Evolutionary conservation across 2,888 invertebrate species (phyloP).

Genomic region (Pristionchus mayeri): DNA sequence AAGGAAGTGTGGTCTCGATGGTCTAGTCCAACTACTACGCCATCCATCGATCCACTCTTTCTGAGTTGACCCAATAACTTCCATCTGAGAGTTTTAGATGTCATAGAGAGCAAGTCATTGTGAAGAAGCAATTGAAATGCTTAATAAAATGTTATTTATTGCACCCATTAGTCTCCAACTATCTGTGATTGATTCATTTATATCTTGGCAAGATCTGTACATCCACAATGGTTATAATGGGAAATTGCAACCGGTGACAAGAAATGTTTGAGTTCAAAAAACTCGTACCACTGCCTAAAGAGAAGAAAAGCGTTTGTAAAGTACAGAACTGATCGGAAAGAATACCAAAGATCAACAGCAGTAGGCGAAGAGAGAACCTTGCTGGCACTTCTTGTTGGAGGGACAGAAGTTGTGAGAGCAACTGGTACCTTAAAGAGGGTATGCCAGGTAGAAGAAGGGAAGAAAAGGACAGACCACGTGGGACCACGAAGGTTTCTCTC

Average conservation of each 20-base stretch:
- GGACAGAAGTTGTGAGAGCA: conserved; percentile 73
- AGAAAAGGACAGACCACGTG: background rate
- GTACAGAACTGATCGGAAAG: conserved; percentile 11
- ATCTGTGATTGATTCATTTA: background rate
- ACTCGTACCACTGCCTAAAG: conserved; percentile 47
- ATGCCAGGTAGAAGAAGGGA: no score
- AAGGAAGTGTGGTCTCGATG: background rate
- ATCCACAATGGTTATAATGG: background rate
- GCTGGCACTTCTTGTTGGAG: conserved; percentile 59
- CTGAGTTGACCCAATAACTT: conserved; percentile 4
- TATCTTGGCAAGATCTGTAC: conserved; percentile 38
- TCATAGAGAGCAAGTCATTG: conserved; percentile 5
- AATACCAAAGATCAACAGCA: conserved; percentile 59
- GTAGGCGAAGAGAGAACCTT: conserved; percentile 65
- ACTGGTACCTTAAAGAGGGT: conserved; percentile 25
- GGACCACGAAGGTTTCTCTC: background rate
- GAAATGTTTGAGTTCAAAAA: conserved; percentile 27
- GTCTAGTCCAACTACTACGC: background rate
- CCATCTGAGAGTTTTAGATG: conserved; percentile 14
- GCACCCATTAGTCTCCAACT: background rate
- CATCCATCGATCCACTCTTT: background rate
- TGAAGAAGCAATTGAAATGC: background rate
- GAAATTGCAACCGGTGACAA: background rate
- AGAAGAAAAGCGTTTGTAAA: background rate
- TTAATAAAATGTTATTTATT: conserved; percentile 40